Conservation (phyloP, 2,888 invertebrate genomes). For the Amiota communis region DNA sequence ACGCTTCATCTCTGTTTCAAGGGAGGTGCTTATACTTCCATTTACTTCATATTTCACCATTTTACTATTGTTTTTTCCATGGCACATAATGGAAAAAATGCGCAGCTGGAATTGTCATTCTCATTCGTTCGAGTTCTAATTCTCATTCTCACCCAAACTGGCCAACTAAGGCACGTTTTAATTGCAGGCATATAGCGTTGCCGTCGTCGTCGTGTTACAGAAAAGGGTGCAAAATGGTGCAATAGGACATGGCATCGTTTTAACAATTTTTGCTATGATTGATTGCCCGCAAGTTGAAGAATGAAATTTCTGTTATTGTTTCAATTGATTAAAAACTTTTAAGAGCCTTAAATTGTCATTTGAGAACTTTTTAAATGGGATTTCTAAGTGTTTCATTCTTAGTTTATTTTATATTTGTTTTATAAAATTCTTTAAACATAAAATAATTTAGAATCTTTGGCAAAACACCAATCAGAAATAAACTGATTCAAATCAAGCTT, state of each 20-base stretch:
- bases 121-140: not conserved
- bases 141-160: not conserved
- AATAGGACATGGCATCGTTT: not conserved
- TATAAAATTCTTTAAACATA: too few relatives aligned
- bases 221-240: not conserved
- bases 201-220: not conserved
- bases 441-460: too few relatives aligned
- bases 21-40: not conserved
- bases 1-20: too few relatives aligned
- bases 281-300: slow-evolving; percentile 3
- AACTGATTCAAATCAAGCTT: too few relatives aligned
- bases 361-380: too few relatives aligned
- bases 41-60: not conserved
- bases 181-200: not conserved
- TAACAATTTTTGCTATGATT: not conserved
- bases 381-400: too few relatives aligned
- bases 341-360: too few relatives aligned
- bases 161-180: slow-evolving; percentile 1
- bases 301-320: too few relatives aligned
- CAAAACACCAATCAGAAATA: too few relatives aligned
- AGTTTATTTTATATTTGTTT: too few relatives aligned
- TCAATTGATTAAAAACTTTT: too few relatives aligned
- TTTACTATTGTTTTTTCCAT: slow-evolving; percentile 9
- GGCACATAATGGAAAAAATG: slow-evolving; percentile 14
- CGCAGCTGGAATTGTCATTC: slow-evolving; percentile 17